Base-by-base conservation (phyloP, 2,797 vertebrate genomes). In the Etheostoma perlongum region DNA sequence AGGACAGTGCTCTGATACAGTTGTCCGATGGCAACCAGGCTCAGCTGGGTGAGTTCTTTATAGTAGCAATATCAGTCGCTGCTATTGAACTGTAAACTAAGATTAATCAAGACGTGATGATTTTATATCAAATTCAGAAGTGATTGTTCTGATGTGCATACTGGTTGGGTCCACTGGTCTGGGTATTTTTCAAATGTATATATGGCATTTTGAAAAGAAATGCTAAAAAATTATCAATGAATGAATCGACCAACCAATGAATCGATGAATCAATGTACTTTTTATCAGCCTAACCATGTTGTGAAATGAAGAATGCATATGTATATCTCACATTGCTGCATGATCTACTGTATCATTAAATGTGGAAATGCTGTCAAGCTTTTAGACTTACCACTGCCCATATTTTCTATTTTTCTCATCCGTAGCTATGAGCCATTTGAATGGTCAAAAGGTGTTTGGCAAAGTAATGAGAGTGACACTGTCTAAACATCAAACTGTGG, bases 1-100 rank as follows among this genome's bases (percentile, higher is more conserved):
- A 99, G 94, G 98, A 99, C 96, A 98, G 97, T 72, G 98, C 98
- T 90, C 96, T 99, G 76, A 98, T 99, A 93, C 98, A 99, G 93
- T 95, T 99, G 95, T 97, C 97, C 30, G 98, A 99, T 79, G 97
- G 96, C 78, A 99, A 99, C 95, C 98, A 99, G 87, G 98, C 98
- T 66, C 98, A 99, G 74, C 95, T 99, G 58, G 97, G 98, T 99
- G 95, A 96, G 96, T 88, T 12, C 36, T 18, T 18, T 1, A 2
- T 19, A 7, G 7, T 6, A 1, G n/a, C 44, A 4, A 1, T 36
- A 10, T 63, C 19, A 6, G 3, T 46, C 6, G 8, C 1, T 40
- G 27, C 52, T 44, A 9, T 27, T 27, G 30, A 3, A 21, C 54
- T 21, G 47, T 15, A 44, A 47, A 30, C 11, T 21, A 10, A 15